phyloP scores from a whole-genome alignment of 2,113 vertebrate species.

The Ciconia maguari region DNA sequence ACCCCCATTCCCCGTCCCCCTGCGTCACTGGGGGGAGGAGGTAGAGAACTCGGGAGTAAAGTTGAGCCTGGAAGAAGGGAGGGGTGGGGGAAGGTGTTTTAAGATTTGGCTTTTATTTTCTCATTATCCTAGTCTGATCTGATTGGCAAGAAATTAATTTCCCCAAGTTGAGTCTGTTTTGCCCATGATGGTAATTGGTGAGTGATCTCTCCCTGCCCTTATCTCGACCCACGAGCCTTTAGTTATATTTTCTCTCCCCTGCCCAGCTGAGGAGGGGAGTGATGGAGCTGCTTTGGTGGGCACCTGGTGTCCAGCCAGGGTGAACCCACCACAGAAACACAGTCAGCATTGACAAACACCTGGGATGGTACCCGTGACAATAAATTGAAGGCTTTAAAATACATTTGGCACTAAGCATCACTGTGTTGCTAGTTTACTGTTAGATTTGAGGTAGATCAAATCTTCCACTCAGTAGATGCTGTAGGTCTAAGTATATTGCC shows the following conservation, averaged over 20 bases:
- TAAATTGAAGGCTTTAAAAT: background rate
- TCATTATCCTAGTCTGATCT: background rate
- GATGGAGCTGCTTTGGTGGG: background rate
- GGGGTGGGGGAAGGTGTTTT: background rate
- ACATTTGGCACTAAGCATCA: background rate
- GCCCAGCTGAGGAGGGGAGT: background rate
- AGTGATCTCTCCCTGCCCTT: background rate
- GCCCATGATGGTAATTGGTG: background rate
- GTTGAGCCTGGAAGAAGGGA: background rate
- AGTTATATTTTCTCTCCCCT: background rate
- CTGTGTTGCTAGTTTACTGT: background rate
- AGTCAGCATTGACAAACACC: background rate
- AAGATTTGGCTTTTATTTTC: background rate
- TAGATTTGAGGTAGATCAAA: background rate
- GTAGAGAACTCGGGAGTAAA: background rate
- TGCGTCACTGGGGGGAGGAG: fast-evolving
- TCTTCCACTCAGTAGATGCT: background rate
- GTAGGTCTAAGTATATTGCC: background rate
- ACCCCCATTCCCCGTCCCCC: background rate
- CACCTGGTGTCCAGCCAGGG: background rate
- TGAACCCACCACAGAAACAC: background rate
- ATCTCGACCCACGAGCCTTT: background rate
- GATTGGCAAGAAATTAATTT: background rate
- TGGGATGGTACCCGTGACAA: background rate
- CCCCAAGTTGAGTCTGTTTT: background rate